Conservation (phyloP, 1,140 invertebrate genomes). For the Goniozus legneri region DNA sequence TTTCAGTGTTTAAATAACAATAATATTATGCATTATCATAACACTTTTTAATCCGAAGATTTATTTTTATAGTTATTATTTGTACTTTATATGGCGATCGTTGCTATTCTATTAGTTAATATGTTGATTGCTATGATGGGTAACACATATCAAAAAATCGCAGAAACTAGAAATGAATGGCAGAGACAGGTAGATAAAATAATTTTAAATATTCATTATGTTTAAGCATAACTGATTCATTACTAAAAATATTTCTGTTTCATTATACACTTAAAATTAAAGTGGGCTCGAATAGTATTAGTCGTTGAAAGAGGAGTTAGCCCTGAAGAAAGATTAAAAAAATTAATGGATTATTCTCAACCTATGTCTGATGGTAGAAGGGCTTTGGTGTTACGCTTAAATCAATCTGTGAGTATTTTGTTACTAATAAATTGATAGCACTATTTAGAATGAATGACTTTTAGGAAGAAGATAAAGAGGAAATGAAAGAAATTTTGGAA, state of each 20-base stretch:
- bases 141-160: constrained; percentile 97
- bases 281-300: constrained; percentile 96
- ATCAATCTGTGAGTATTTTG: constrained; percentile 68
- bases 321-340: constrained; percentile 77
- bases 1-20: no score
- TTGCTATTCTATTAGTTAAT: constrained; percentile 92
- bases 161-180: constrained; percentile 96
- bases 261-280: no score
- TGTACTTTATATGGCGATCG: constrained; percentile 94
- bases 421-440: neutral
- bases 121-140: constrained; percentile 99
- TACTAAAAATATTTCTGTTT: no score
- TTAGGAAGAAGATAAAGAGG: constrained; percentile 86
- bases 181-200: constrained; percentile 77
- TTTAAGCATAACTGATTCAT: no score
- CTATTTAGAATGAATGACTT: constrained; percentile 24
- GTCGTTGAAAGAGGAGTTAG: constrained; percentile 94
- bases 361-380: constrained; percentile 88
- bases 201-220: no score
- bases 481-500: constrained; percentile 90
- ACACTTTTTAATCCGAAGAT: neutral
- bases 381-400: constrained; percentile 80
- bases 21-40: no score
- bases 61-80: constrained; percentile 75
- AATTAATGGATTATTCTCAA: constrained; percentile 90